A percentile compares a stretch with the other conserved stretches of the same genome.
phyloP scores from a whole-genome alignment of 35 echinoderm and acorn worm species.

The Lytechinus pictus region DNA sequence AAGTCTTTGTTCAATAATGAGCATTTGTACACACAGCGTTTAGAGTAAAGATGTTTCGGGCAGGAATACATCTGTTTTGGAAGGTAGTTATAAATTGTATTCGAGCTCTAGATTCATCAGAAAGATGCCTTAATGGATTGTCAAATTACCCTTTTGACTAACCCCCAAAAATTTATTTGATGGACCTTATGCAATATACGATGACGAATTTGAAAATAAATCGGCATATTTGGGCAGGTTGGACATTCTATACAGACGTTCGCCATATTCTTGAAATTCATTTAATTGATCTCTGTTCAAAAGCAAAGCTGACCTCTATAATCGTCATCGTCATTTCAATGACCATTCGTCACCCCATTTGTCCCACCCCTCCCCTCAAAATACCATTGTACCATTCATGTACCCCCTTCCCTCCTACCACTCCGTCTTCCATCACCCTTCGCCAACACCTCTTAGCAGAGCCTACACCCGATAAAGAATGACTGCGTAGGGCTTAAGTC shows the following conservation, averaged over 20 bases:
- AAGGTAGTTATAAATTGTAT: neutral
- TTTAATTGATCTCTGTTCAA: neutral
- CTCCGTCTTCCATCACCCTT: neutral
- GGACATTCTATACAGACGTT: neutral
- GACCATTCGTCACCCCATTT: neutral
- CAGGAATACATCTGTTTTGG: neutral
- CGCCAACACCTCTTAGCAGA: neutral
- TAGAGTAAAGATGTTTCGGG: neutral
- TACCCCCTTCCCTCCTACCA: neutral
- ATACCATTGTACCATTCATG: neutral
- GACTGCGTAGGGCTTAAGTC: neutral
- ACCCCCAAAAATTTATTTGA: neutral
- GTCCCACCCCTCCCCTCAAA: neutral
- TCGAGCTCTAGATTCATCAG: neutral
- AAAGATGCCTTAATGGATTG: neutral
- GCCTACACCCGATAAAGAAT: constrained; percentile 8
- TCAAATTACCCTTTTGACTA: neutral
- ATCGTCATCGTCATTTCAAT: neutral
- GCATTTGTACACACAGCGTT: neutral
- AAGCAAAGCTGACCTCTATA: neutral
- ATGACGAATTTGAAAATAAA: neutral
- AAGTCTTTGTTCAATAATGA: neutral
- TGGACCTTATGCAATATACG: neutral
- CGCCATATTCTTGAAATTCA: neutral
- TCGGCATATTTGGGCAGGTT: neutral